Evolutionary conservation across 37 sponge, comb jelly and placozoan species (phyloP).

Genomic region (Amphimedon queenslandica): DNA sequence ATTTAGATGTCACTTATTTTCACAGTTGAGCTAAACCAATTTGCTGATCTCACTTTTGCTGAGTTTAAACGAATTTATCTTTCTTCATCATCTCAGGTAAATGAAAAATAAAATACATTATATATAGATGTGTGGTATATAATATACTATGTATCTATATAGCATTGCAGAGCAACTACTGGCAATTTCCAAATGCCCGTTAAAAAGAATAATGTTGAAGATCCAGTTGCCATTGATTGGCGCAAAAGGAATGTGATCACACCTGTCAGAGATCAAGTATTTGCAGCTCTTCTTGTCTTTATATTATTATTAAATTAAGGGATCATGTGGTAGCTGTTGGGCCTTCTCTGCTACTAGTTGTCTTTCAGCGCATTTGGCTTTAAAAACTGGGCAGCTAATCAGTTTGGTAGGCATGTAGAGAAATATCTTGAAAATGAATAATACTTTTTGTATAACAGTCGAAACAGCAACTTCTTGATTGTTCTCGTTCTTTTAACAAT

Average conservation of each 20-base stretch:
- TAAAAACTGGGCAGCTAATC: constrained; percentile 57
- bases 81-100: constrained; percentile 42
- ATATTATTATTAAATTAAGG: too few relatives aligned
- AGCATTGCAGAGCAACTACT: constrained; percentile 64
- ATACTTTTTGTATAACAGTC: constrained; percentile 44
- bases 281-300: too few relatives aligned
- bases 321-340: constrained; percentile 75
- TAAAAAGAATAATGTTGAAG: too few relatives aligned
- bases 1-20: too few relatives aligned
- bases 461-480: constrained; percentile 74
- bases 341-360: constrained; percentile 77
- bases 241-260: constrained; percentile 51
- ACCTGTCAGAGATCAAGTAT: constrained; percentile 74
- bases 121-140: too few relatives aligned
- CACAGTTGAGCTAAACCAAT: constrained; percentile 52
- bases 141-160: too few relatives aligned
- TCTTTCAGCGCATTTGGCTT: constrained; percentile 58
- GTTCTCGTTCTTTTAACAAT: constrained; percentile 66
- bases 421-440: neutral
- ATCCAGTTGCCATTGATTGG: constrained; percentile 63
- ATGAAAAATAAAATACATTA: too few relatives aligned
- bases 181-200: neutral
- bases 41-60: constrained; percentile 60
- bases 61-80: constrained; percentile 44
- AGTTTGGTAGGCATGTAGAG: constrained; percentile 27